Conservation (phyloP, 2,797 vertebrate genomes). For the Micromesistius poutassou region DNA sequence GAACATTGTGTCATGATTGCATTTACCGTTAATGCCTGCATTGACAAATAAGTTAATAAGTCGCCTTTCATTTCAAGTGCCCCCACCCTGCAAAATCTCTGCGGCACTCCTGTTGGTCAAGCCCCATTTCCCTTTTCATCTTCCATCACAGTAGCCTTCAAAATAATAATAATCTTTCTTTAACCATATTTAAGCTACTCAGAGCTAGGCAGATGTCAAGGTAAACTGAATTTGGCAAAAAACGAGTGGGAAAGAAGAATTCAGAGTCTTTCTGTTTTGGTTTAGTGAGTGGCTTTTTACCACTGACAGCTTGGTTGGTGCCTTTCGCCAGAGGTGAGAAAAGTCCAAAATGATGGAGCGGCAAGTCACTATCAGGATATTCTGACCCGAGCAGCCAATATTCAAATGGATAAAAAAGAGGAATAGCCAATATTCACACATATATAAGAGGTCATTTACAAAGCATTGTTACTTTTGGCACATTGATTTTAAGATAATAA, state of each 20-base stretch:
- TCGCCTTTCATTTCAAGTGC: conserved; percentile 63
- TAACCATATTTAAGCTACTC: conserved; percentile 78
- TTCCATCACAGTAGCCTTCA: conserved; percentile 65
- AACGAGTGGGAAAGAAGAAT: conserved; percentile 77
- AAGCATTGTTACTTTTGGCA: conserved; percentile 91
- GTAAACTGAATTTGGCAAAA: conserved; percentile 97
- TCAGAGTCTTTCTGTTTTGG: conserved; percentile 89
- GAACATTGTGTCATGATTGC: conserved; percentile 44
- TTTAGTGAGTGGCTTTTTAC: conserved; percentile 84
- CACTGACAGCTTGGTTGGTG: conserved; percentile 89
- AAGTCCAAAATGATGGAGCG: conserved; percentile 84
- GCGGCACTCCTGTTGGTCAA: conserved; percentile 60
- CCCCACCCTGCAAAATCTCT: conserved; percentile 67
- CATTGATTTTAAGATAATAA: conserved; percentile 81
- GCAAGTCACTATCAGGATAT: conserved; percentile 83
- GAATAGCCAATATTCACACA: conserved; percentile 93
- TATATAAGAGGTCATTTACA: conserved; percentile 78
- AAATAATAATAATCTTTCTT: conserved; percentile 56
- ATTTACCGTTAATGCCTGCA: conserved; percentile 55
- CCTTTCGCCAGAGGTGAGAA: conserved; percentile 84
- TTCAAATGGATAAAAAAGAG: conserved; percentile 91
- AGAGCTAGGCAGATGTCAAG: conserved; percentile 87
- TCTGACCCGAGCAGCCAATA: conserved; percentile 89
- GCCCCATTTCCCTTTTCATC: conserved; percentile 45
- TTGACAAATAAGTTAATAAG: conserved; percentile 62